Base-by-base conservation (phyloP, 2,113 vertebrate species). In the Vicugna pacos region DNA sequence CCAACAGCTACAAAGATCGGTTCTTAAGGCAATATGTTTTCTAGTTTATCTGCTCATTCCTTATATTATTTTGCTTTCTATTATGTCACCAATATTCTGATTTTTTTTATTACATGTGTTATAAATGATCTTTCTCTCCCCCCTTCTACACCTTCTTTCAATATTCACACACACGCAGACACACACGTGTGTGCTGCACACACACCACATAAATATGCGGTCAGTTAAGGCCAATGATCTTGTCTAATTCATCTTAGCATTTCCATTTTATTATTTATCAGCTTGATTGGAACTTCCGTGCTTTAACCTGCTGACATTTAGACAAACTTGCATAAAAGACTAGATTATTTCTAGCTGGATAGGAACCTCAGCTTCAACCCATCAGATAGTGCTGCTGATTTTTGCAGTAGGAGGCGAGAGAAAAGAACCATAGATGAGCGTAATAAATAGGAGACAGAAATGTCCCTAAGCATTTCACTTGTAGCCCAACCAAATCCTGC, bases 231-330 rank as follows among this genome's bases (percentile, higher is more conserved):
- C n/a, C 20, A 76, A n/a, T n/a, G 28, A 64, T n/a, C 4, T 89
- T 83, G 20, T 58, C n/a, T 75, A 28, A 80, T 35, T 75, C 14
- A 64, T 77, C 48, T 14, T 46, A 77, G 35, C 17, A 1, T 72
- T 93, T 94, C 24, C 38, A 70, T 56, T 75, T 94, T 35, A 69
- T 54, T 92, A 48, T 65, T 95, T 96, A 35, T 72, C 73, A 72
- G 20, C 5, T 75, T 87, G 19, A 81, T 38, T 79, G n/a, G 22
- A 86, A 50, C 22, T 19, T 42, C 38, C 32, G 3, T 60, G 26
- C 4, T 79, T 73, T 77, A 65, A 54, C 56, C 42, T 73, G 6
- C 54, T 80, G 38, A 83, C 17, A 58, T 69, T 80, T 86, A n/a
- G 28, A 28, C 1, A 94, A 46, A 65, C 15, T 69, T 70, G 26